Evolutionary conservation across 2,888 invertebrate genomes (phyloP).

Genomic region (Drosophila emarginata): DNA sequence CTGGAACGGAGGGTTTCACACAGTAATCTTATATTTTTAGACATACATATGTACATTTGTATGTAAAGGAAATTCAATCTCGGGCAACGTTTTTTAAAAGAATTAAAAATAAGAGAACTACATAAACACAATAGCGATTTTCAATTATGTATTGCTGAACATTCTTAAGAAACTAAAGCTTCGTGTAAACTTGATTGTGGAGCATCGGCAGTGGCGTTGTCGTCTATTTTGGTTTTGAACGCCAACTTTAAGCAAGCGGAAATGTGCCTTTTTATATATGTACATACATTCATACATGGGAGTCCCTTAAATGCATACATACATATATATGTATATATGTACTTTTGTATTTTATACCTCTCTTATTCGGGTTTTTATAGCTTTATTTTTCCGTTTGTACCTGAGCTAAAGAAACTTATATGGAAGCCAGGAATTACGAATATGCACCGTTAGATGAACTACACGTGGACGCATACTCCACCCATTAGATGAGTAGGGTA

Average conservation of each 20-base stretch:
- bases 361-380: slow-evolving; percentile 38
- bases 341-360: slow-evolving; percentile 20
- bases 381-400: slow-evolving; percentile 56
- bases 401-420: slow-evolving; percentile 55
- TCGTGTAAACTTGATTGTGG: slow-evolving; percentile 21
- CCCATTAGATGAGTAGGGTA: slow-evolving; percentile 23
- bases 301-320: background rate
- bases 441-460: slow-evolving; percentile 53
- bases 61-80: too few relatives aligned
- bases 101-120: too few relatives aligned
- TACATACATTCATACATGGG: slow-evolving; percentile 8
- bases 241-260: slow-evolving; percentile 62
- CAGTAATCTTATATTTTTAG: too few relatives aligned
- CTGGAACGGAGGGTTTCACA: too few relatives aligned
- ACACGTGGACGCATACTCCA: slow-evolving; percentile 48
- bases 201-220: slow-evolving; percentile 39
- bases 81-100: too few relatives aligned
- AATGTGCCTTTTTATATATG: slow-evolving; percentile 57
- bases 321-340: slow-evolving; percentile 36
- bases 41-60: too few relatives aligned
- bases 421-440: slow-evolving; percentile 37
- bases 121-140: too few relatives aligned
- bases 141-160: too few relatives aligned
- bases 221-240: slow-evolving; percentile 72
- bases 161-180: background rate